Evolutionary conservation across 2,888 invertebrate genomes (phyloP), one percentile per base, ranked within the genome.

Genomic region (Stenolophus ochropezus): DNA sequence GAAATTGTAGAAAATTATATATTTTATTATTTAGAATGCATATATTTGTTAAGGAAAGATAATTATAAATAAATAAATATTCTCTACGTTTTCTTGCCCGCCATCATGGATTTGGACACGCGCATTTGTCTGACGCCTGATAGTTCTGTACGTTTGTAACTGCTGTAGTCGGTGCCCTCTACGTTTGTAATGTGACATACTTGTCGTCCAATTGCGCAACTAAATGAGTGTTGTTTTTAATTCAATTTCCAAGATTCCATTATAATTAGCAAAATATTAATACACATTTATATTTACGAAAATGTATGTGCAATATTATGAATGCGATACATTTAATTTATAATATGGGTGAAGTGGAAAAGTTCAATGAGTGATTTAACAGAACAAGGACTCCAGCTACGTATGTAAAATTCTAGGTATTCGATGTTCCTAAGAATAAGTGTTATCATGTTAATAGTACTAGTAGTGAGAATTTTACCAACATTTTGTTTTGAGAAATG

Each of bases 321-420:
- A 51, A 21, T 51, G 71, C 71, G 71, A 18, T 69, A 53, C 49
- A 25, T 69, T 53, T 53, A 69, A 69, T 21, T n/a, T n/a, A 51
- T 79, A 47, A 79, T 49, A 53, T 69, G 79, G 51, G 79, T 71
- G 79, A 69, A 51, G 53, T 79, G 79, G 79, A 79, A 69, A 79
- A 79, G 69, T 79, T 79, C 79, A 69, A 71, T 69, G 49, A 69
- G 65, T 69, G 16, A 27, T 69, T 79, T 79, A 69, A 69, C 27
- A 69, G 65, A 69, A 79, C 79, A 79, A 80, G 83, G 80, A 80
- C 81, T 84, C 82, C 83, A 83, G 84, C 85, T 87, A 87, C 87
- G 87, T 87, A 87, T 86, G 86, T 85, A 85, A 85, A 87, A 86
- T 88, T 88, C 88, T 87, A 83, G 86, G 87, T 87, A 88, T 87